Evolutionary conservation across 2,888 invertebrate genomes (phyloP).

Genomic region (Xestoiulus laeticollis): DNA sequence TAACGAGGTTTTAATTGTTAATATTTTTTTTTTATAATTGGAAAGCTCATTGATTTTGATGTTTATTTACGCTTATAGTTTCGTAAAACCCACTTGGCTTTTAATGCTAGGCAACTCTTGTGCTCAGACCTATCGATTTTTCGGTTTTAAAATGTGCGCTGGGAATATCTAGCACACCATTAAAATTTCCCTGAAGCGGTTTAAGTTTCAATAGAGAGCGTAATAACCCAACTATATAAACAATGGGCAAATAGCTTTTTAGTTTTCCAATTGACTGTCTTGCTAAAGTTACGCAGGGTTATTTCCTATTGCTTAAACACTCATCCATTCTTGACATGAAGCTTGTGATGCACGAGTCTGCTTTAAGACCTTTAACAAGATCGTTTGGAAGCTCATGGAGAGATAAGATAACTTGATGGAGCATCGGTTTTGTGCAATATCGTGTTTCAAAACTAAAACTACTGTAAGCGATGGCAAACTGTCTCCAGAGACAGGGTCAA

Average conservation of each 20-base stretch:
- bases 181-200: slow-evolving; percentile 4
- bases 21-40: slow-evolving; percentile 10
- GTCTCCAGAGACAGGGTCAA: slow-evolving; percentile 1
- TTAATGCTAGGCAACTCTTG: neutral
- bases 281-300: neutral
- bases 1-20: neutral
- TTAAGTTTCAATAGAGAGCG: slow-evolving; percentile 6
- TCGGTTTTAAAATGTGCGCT: neutral
- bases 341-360: neutral
- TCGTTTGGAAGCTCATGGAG: neutral
- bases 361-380: neutral
- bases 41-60: slow-evolving; percentile 7
- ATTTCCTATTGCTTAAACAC: neutral
- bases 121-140: neutral
- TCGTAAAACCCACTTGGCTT: slow-evolving; percentile 21
- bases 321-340: neutral
- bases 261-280: neutral
- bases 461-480: neutral
- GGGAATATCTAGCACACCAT: neutral
- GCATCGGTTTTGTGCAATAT: neutral
- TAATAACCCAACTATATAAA: neutral
- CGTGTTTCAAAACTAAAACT: slow-evolving; percentile 23
- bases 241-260: slow-evolving; percentile 5
- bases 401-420: neutral
- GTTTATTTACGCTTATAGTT: neutral